Evolutionary conservation across 2,888 invertebrate species (phyloP).

Genomic region (Asteroscopus sphinx): DNA sequence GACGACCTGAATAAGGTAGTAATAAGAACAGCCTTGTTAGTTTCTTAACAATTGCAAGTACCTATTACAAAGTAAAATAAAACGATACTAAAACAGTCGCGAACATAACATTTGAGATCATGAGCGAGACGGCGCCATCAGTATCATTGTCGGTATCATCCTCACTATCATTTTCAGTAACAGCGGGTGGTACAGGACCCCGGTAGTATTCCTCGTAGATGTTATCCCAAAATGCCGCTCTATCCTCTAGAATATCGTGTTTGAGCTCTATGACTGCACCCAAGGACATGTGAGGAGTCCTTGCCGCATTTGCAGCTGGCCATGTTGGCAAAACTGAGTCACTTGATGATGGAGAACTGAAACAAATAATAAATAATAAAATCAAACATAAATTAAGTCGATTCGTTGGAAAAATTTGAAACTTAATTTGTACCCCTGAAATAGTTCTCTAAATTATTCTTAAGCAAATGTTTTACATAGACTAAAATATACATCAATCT

Average conservation of each 20-base stretch:
- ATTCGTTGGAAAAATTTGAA: too few relatives aligned
- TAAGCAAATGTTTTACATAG: too few relatives aligned
- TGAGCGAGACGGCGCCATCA: neutral
- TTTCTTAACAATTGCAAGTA: too few relatives aligned
- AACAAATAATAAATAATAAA: slow-evolving; percentile 1
- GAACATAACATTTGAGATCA: neutral
- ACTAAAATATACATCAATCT: too few relatives aligned
- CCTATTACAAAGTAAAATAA: neutral
- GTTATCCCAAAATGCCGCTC: slow-evolving; percentile 65
- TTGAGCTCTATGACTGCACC: slow-evolving; percentile 53
- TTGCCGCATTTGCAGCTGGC: slow-evolving; percentile 55
- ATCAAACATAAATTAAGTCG: too few relatives aligned
- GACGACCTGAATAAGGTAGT: too few relatives aligned
- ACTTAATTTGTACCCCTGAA: too few relatives aligned
- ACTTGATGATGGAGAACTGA: slow-evolving; percentile 61
- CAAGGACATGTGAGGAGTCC: slow-evolving; percentile 65
- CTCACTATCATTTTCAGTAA: neutral
- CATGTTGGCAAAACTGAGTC: slow-evolving; percentile 54
- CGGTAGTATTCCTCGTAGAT: slow-evolving; percentile 65
- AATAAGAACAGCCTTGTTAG: too few relatives aligned
- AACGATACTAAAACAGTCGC: neutral
- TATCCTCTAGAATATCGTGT: slow-evolving; percentile 47
- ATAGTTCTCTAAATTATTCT: too few relatives aligned
- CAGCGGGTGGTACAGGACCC: slow-evolving; percentile 52
- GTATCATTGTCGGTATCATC: too few relatives aligned